Evolutionary conservation across 1,140 invertebrate species (phyloP).

Genomic region (Bursaphelenchus mucronatus): DNA sequence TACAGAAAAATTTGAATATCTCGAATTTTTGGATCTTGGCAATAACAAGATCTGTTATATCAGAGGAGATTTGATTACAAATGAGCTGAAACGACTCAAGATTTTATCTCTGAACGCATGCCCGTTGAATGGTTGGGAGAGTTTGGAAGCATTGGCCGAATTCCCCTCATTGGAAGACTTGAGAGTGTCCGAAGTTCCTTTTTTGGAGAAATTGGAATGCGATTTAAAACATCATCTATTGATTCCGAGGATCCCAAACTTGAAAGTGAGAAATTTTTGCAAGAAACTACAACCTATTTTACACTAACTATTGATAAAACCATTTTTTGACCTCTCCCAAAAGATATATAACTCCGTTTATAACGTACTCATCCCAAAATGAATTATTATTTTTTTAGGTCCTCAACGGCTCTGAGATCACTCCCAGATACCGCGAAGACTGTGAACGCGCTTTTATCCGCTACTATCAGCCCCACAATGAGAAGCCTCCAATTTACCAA

Average conservation of each 20-base stretch:
- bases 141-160: conserved; percentile 14
- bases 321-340: too few relatives aligned
- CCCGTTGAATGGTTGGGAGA: conserved; percentile 5
- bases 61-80: too few relatives aligned
- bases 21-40: too few relatives aligned
- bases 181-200: background rate
- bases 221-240: conserved; percentile 12
- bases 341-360: too few relatives aligned
- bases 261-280: conserved; percentile 1
- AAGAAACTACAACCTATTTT: too few relatives aligned
- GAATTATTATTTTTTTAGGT: conserved; percentile 2
- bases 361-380: too few relatives aligned
- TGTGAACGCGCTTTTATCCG: conserved; percentile 19
- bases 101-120: conserved; percentile 1
- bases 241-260: conserved; percentile 1
- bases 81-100: background rate
- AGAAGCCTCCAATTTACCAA: conserved; percentile 12
- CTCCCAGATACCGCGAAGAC: background rate
- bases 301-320: too few relatives aligned
- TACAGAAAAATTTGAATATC: background rate
- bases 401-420: conserved; percentile 12
- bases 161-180: background rate
- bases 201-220: conserved; percentile 10
- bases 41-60: too few relatives aligned
- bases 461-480: conserved; percentile 6